Base-by-base conservation (phyloP, 2,888 invertebrate species). In the Atethmia centrago region DNA sequence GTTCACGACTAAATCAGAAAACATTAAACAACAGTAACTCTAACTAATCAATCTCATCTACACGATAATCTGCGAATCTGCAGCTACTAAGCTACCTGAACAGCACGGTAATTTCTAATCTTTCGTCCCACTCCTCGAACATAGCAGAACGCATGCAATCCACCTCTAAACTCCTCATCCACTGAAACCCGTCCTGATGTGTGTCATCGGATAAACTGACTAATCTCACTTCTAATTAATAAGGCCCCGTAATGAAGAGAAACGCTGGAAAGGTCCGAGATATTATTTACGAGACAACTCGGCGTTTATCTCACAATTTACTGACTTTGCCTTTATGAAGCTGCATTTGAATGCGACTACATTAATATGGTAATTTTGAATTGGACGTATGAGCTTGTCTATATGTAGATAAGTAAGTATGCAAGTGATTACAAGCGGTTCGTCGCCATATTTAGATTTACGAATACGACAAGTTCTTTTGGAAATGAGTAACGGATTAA, bases 331-430 rank as follows among this genome's bases (percentile, higher is more conserved):
- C 63, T 85, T 72, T 40, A 80, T 68, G 72, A 62, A 85, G 69
- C 62, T 80, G 79, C 79, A 62, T 79, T 84, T 77, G 86, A 79
- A 74, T 79, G 77, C 66, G 74, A 71, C 77, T 78, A 71, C 65
- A 85, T 85, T 79, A 84, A 77, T 79, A 85, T 85, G 85, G 74
- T 86, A 79, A 84, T 84, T 79, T 64, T 61, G 68, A 55, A 69
- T 64, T 76, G 63, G 75, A 83, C 80, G 80, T 82, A 84, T 82
- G 84, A 82, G 74, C 81, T 74, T 68, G 74, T 83, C 83, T 82
- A 79, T 82, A 71, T 69, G 79, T 82, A 80, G 80, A 75, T 74
- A 69, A 59, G 49, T 83, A 42, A 71, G 61, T 53, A 69, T 42
- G 58, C 79, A 21, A 66, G 65, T 71, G 68, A 75, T 67, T 70